These are phyloP conservation scores for Melieria crassipennis DNA, from an alignment of 2,888 invertebrate species.

Conservation along the genomic window DNA sequence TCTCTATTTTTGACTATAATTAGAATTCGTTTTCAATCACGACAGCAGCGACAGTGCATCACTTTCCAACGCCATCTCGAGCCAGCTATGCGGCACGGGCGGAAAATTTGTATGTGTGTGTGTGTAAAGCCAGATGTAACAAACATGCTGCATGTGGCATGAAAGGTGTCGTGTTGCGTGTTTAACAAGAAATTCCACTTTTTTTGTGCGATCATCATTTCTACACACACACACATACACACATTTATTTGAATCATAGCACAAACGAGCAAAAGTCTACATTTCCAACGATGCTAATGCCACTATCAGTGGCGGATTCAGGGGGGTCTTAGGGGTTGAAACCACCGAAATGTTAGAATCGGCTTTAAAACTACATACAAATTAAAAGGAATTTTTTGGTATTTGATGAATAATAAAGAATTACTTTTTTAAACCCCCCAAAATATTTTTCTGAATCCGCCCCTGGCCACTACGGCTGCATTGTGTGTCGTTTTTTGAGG, in stretches of 20 bases:
- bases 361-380: too few relatives aligned
- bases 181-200: conserved; percentile 38
- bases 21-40: conserved; percentile 32
- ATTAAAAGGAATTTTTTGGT: too few relatives aligned
- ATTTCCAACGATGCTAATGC: conserved; percentile 23
- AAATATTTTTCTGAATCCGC: too few relatives aligned
- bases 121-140: neutral
- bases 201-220: too few relatives aligned
- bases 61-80: conserved; percentile 23
- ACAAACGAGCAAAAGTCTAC: conserved; percentile 1
- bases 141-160: conserved; percentile 28
- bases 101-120: conserved; percentile 13
- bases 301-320: too few relatives aligned
- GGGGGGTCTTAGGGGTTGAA: too few relatives aligned
- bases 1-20: conserved; percentile 24
- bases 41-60: conserved; percentile 20
- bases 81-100: conserved; percentile 21
- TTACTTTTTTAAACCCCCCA: too few relatives aligned
- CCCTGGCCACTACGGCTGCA: neutral
- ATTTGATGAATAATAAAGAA: too few relatives aligned
- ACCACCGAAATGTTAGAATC: too few relatives aligned
- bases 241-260: neutral
- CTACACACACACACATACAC: neutral
- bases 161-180: conserved; percentile 35
- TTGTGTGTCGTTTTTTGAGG: conserved; percentile 28